Evolutionary conservation across 1,140 invertebrate species (phyloP), one percentile per base, ranked within the genome.

Genomic region (Gryon sp.): DNA sequence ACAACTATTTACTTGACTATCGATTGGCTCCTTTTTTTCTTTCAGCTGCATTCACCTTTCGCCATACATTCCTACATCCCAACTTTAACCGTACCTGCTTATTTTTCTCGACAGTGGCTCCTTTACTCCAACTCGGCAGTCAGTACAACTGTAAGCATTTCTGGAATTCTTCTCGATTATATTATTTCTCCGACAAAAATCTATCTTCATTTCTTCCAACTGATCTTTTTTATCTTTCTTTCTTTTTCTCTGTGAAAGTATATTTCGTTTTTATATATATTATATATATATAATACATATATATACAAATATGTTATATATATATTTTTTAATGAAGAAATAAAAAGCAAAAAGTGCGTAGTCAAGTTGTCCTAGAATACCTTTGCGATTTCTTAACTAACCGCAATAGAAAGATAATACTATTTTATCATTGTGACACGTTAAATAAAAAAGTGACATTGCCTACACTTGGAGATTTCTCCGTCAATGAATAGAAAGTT

Each of bases 401-500:
- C 19, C 36, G 30, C 41, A 68, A 48, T 48, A 19, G 30, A 57
- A 53, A 34, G 32, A 68, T 57, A 68, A 40, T 48, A 34, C n/a
- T 24, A 32, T 53, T 65, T 57, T 45, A 43, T 60, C 26, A 60
- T 62, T 53, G 26, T 62, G 55, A 62, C 48, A 26, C 20, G 46
- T 36, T 6, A 24, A 4, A 24, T 40, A 26, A 53, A 72, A 72
- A 62, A 62, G 55, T 12, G 20, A 9, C 40, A 55, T 53, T 55
- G 19, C 60, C 60, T 19, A 34, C 45, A 24, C 36, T 52, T 60
- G 12, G 60, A 57, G 57, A 76, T 76, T 76, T 76, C 72, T 68
- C 63, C 55, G 55, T 36, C 55, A 62, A 62, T 62, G 55, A 63
- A 53, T 75, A 75, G 70, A 75, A 75, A 75, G 70, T 75, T n/a